Base-by-base conservation (phyloP, 2,888 invertebrate species). In the Neoaliturus tenellus region DNA sequence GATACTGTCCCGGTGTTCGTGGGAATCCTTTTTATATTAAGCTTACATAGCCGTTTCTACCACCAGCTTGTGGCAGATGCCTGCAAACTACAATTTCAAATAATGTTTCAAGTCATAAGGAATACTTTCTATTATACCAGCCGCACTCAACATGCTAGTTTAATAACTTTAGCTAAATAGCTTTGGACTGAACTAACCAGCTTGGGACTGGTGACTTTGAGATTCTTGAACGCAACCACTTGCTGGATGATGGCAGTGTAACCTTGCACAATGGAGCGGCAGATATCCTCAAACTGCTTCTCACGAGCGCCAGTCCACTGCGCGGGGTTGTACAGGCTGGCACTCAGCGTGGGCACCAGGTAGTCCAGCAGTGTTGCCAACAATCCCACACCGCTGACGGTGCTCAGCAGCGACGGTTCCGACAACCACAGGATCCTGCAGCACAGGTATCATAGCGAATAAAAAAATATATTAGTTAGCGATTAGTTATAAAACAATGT, bases 231-330 rank as follows among this genome's bases (percentile, higher is more conserved):
- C 89, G 85, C 87, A 5, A 81, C 87, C 89, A 89, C 89, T 23
- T 85, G 88, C 6, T 87, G 83, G 55, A 91, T 91, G 88, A 93
- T 90, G 90, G 89, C 90, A 20, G 92, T 82, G 78, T 92, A 89
- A 17, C 90, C 90, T 28, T 89, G 78, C 2, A 90, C 90, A 20
- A 91, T 81, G 73, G 87, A 89, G 58, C 89, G 88, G 89, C 96
- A 96, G 83, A 96, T 93, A 39, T 95, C 94, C 89, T 96, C 95
- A 90, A 95, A 95, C 88, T 94, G 93, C 86, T 94, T 94, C 89
- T 98, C 97, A 88, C 97, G 95, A 62, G 93, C 93, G 6, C 94
- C 95, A 48, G 94, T 96, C 98, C 97, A 97, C 85, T 93, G 93
- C 71, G 93, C 93, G 0, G 93, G 91, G 82, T 94, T 93, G 86